These are phyloP conservation scores for Syngnathus acus DNA, from an alignment of 2,797 vertebrate species.

Conservation along the genomic window DNA sequence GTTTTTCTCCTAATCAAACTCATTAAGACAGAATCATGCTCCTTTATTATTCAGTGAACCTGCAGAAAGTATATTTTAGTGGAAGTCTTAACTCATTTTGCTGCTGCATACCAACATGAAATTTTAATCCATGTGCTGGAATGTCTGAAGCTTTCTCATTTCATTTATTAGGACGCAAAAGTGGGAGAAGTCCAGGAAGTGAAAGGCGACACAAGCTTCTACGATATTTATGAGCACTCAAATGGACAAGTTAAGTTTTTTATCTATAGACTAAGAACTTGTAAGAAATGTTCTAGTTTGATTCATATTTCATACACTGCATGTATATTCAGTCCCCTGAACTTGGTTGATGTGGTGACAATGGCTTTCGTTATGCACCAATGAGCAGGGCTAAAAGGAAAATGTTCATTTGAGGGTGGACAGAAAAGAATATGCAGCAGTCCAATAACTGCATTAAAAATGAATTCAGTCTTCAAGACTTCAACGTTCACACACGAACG, in stretches of 20 bases:
- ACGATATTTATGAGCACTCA: conserved; percentile 36
- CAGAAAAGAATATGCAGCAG: conserved; percentile 3
- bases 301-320: conserved; percentile 53
- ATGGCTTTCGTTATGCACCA: conserved; percentile 36
- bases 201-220: conserved; percentile 29
- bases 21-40: conserved; percentile 8
- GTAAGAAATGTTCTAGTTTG: conserved; percentile 29
- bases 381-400: conserved; percentile 47
- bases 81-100: conserved; percentile 31
- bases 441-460: background rate
- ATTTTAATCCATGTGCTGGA: conserved; percentile 46
- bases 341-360: conserved; percentile 35
- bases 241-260: conserved; percentile 30
- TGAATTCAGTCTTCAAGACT: background rate
- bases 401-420: conserved; percentile 34
- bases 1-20: background rate
- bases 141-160: conserved; percentile 33
- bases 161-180: conserved; percentile 55
- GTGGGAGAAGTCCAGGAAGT: conserved; percentile 21
- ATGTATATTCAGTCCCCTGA: conserved; percentile 45
- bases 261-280: conserved; percentile 34
- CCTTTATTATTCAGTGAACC: conserved; percentile 21
- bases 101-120: conserved; percentile 39
- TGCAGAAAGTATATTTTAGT: conserved; percentile 22
- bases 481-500: background rate